These are phyloP conservation scores for Emys orbicularis DNA, from an alignment of 2,797 vertebrate species.

Conservation along the genomic window DNA sequence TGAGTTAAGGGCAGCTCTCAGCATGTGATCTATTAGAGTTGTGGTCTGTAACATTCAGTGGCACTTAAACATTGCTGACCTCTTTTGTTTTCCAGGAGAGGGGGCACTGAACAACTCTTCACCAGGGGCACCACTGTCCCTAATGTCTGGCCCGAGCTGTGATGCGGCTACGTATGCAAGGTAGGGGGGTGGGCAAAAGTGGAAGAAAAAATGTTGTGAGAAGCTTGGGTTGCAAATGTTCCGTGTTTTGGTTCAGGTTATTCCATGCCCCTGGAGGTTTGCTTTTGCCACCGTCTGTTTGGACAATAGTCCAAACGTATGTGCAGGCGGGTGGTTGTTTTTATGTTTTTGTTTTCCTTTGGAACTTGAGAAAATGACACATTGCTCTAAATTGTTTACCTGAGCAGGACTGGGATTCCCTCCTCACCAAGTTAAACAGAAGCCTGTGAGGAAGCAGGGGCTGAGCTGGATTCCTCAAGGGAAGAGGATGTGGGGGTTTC, in stretches of 20 bases:
- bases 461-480: slow-evolving; percentile 31
- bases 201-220: neutral
- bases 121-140: accelerated
- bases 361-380: neutral
- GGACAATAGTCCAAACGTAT: neutral
- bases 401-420: slow-evolving; percentile 4
- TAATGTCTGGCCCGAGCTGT: neutral
- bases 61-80: neutral
- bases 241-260: neutral
- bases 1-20: neutral
- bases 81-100: neutral
- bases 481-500: neutral
- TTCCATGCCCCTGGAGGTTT: neutral
- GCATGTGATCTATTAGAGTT: neutral
- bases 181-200: neutral
- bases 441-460: slow-evolving; percentile 15
- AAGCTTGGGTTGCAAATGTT: neutral
- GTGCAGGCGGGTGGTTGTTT: too few species aligned
- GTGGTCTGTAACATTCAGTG: neutral
- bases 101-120: neutral
- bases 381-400: slow-evolving; percentile 47
- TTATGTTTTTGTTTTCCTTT: too few species aligned
- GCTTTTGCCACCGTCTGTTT: neutral
- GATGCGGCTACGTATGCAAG: neutral
- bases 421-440: neutral